These are phyloP conservation scores for Lutjanus campechanus DNA, from an alignment of 2,797 vertebrate genomes.

Conservation along the genomic window DNA sequence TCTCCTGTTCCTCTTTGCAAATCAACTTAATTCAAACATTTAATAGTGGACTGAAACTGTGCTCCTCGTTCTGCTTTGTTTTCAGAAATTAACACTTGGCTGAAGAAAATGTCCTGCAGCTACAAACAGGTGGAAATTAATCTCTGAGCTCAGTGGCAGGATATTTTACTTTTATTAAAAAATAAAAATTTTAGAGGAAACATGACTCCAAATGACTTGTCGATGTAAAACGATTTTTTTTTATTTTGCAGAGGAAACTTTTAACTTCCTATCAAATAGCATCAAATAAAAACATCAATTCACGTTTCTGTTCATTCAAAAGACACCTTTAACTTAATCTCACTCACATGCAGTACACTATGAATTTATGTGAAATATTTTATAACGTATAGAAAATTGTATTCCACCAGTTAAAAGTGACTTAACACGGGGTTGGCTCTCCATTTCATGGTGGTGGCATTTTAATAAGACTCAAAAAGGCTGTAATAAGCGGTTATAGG, in stretches of 20 bases:
- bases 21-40: neutral
- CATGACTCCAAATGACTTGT: neutral
- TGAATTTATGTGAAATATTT: neutral
- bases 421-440: neutral
- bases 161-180: constrained; percentile 18
- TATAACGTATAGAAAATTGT: neutral
- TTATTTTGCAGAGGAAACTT: neutral
- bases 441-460: constrained; percentile 12
- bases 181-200: neutral
- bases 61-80: constrained; percentile 32
- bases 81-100: constrained; percentile 30
- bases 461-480: constrained; percentile 28
- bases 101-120: constrained; percentile 48
- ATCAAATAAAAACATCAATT: neutral
- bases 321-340: neutral
- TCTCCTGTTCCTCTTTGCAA: neutral
- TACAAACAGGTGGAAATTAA: constrained; percentile 51
- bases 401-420: neutral
- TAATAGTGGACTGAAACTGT: neutral
- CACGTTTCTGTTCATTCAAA: neutral
- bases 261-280: neutral
- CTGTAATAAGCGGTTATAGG: constrained; percentile 55
- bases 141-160: constrained; percentile 29
- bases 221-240: neutral
- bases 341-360: neutral